Percentiles rank a stretch among this genome's conserved stretches.
Conservation (phyloP, 1,140 invertebrate genomes). For the Saccostrea cuccullata region DNA sequence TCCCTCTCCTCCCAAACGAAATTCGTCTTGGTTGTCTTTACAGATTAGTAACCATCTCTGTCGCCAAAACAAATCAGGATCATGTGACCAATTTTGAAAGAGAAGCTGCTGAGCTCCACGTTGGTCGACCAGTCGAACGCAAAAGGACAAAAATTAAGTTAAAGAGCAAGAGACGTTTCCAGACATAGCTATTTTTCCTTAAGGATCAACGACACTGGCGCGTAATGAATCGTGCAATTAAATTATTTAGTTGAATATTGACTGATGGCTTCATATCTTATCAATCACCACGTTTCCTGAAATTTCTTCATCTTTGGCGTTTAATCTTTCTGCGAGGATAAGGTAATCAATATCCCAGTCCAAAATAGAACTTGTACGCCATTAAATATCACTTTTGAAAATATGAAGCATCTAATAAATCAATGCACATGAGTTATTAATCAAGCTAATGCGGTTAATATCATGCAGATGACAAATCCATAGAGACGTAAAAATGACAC, state of each 20-base stretch:
- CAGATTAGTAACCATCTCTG: no score
- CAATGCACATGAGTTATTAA: no score
- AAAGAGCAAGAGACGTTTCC: not conserved
- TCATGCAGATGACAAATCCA: no score
- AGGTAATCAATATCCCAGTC: not conserved
- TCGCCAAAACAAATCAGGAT: not conserved
- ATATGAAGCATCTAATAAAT: no score
- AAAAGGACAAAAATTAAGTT: not conserved
- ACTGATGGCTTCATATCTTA: not conserved
- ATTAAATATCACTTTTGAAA: no score
- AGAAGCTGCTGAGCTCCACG: not conserved
- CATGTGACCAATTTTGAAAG: not conserved
- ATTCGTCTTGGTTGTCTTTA: no score
- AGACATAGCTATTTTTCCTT: not conserved
- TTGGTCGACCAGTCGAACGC: not conserved
- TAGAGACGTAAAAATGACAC: no score
- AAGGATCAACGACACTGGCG: not conserved
- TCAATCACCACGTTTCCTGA: constrained; percentile 2
- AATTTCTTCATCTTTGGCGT: not conserved
- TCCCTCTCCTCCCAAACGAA: no score
- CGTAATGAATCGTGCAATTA: not conserved
- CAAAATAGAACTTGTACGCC: not conserved
- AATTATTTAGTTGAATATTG: constrained; percentile 27
- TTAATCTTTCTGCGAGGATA: not conserved
- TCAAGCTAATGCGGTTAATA: no score